Base-by-base conservation (phyloP, 2,797 vertebrate species). In the Anguilla obscura region DNA sequence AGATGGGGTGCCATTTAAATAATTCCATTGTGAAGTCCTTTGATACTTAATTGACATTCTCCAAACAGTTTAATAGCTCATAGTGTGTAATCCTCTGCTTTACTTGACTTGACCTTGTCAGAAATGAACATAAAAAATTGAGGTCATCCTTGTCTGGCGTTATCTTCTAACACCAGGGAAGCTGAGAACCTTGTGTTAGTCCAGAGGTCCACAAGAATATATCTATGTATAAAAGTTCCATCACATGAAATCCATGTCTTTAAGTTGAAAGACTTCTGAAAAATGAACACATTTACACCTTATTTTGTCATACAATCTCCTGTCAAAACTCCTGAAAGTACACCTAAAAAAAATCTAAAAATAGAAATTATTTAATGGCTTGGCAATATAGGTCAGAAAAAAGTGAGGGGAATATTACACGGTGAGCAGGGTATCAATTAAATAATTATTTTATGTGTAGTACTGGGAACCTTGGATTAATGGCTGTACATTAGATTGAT, bases 111-210 rank as follows among this genome's bases (percentile, higher is more conserved):
- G 66, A 90, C 87, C 86, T 87, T 12, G 63, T 79, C 84, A 86
- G 80, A 88, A 90, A 88, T 90, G 86, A 90, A 50, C 56, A 87
- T 85, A 86, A 88, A 90, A 91, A 82, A 82, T 50, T 21, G 40
- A 82, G 79, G 45, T 24, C 24, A 82, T 82, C 2, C 21, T 82
- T n/a, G 8, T 82, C 79, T 82, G 79, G 40, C 1, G 21, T 50
- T 82, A 50, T 45, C 45, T 82, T 45, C 24, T 50, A 27, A 69
- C 27, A 27, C 24, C 40, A 4, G 45, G 24, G 40, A 82, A 8
- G 18, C 33, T 24, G 5, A 18, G 76, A 21, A 45, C 6, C 79
- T 48, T 82, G 18, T 48, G 79, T 50, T 45, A 9, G 24, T 82
- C 24, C 24, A 82, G 45, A 14, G 79, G n/a, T 24, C 6, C 45